Percentiles rank a stretch among this genome's conserved stretches.
Evolutionary conservation across 2,113 vertebrate genomes (phyloP).

Genomic region (Mobula birostris): DNA sequence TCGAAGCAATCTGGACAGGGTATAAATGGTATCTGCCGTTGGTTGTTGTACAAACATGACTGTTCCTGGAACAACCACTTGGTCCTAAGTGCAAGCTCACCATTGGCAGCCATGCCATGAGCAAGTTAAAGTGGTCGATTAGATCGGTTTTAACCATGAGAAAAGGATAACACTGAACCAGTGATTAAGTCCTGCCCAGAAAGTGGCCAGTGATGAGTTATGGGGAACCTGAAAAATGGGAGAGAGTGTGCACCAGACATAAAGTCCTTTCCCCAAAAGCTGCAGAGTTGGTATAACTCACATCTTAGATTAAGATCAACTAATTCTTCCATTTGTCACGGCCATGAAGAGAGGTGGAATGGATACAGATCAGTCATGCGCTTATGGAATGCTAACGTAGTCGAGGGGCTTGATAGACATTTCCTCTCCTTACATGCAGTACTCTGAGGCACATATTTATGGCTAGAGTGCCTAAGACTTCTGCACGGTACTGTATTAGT

Average conservation of each 20-base stretch:
- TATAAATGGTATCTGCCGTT: neutral
- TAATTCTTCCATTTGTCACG: neutral
- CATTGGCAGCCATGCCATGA: neutral
- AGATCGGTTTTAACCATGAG: neutral
- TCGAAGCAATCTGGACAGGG: neutral
- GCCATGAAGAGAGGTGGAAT: neutral
- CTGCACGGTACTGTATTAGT: too few species aligned
- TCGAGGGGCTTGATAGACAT: neutral
- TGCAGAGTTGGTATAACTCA: neutral
- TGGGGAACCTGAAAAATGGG: neutral
- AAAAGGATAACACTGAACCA: neutral
- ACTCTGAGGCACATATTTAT: too few species aligned
- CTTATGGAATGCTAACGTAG: neutral
- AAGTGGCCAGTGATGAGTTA: slow-evolving; percentile 41
- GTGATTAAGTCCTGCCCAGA: slow-evolving; percentile 42
- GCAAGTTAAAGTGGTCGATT: neutral
- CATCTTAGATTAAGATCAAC: neutral
- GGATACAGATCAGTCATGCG: neutral
- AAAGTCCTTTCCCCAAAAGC: neutral
- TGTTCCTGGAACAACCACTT: neutral
- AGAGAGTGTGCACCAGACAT: neutral
- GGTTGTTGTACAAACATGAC: too few species aligned
- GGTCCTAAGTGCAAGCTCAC: neutral
- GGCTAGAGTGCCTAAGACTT: too few species aligned
- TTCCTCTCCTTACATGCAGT: neutral